phyloP scores from a whole-genome alignment of 2,797 vertebrate genomes.

The Falco rusticolus region DNA sequence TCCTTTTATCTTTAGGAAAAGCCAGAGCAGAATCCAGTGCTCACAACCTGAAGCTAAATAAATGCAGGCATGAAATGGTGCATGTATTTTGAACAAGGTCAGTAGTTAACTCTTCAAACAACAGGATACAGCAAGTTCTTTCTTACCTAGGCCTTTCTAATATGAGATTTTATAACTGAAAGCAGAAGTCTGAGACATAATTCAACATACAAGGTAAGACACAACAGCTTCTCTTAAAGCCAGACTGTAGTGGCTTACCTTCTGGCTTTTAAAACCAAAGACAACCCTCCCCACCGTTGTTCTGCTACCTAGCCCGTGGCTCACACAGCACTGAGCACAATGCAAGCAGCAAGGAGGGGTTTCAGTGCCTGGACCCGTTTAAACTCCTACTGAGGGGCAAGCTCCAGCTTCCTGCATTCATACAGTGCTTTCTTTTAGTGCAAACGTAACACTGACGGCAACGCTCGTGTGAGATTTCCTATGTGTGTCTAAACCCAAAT shows the following conservation, averaged over 20 bases:
- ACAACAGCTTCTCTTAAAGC: neutral
- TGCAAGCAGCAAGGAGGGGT: neutral
- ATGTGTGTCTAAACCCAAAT: neutral
- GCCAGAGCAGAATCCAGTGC: neutral
- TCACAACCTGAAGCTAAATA: neutral
- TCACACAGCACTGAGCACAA: neutral
- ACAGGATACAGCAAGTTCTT: neutral
- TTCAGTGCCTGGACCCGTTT: neutral
- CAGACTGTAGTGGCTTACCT: neutral
- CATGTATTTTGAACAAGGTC: neutral
- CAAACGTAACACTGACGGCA: neutral
- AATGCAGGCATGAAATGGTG: neutral
- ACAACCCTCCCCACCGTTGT: no score
- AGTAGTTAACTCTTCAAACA: neutral
- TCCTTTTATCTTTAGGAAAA: neutral
- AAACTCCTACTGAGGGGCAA: neutral
- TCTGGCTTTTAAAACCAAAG: neutral
- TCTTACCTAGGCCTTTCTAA: neutral
- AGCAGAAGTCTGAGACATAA: neutral
- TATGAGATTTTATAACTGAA: neutral
- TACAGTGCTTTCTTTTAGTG: accelerated
- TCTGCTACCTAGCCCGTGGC: neutral
- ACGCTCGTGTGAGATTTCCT: neutral
- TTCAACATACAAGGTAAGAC: neutral
- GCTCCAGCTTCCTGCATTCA: neutral